phyloP scores from a whole-genome alignment of 2,113 vertebrate genomes.

The Brachionichthys hirsutus region DNA sequence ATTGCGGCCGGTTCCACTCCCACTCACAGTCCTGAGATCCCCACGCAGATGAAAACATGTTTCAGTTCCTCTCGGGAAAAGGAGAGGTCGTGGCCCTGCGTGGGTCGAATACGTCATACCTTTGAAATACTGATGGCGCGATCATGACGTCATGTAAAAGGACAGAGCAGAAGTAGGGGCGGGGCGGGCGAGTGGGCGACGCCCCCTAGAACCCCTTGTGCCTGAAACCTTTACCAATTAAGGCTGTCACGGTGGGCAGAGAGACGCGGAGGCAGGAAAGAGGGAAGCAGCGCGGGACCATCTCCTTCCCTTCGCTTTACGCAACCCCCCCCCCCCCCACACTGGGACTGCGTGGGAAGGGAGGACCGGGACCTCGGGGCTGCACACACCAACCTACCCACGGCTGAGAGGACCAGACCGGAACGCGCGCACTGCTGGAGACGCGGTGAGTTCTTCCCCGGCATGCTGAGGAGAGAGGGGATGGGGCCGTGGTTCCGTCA shows the following conservation, averaged over 20 bases:
- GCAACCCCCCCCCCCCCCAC: conserved; percentile 53
- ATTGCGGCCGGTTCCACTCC: too few species aligned
- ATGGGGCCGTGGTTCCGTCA: too few species aligned
- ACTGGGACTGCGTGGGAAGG: conserved; percentile 65
- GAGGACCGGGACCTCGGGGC: conserved; percentile 55
- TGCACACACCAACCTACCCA: conserved; percentile 18
- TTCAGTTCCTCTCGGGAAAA: too few species aligned
- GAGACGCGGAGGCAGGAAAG: conserved; percentile 60
- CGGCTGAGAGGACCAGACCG: conserved; percentile 12
- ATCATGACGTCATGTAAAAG: conserved; percentile 72
- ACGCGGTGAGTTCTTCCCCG: conserved; percentile 39
- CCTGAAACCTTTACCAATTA: conserved; percentile 71
- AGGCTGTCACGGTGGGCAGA: conserved; percentile 50
- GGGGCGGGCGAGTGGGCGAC: conserved; percentile 15
- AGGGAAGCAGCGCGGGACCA: conserved; percentile 52
- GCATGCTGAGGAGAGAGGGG: too few species aligned
- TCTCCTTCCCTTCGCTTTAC: conserved; percentile 59
- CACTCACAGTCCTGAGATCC: too few species aligned
- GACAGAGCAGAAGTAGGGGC: conserved; percentile 13
- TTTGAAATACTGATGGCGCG: conserved; percentile 77
- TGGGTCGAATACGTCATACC: conserved; percentile 75
- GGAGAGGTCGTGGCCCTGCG: conserved; percentile 8
- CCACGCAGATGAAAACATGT: too few species aligned
- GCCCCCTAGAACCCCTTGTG: conserved; percentile 42
- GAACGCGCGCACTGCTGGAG: neutral